Evolutionary conservation across 2,797 vertebrate genomes (phyloP), one percentile per base, ranked within the genome.

Genomic region (Mycteria americana): DNA sequence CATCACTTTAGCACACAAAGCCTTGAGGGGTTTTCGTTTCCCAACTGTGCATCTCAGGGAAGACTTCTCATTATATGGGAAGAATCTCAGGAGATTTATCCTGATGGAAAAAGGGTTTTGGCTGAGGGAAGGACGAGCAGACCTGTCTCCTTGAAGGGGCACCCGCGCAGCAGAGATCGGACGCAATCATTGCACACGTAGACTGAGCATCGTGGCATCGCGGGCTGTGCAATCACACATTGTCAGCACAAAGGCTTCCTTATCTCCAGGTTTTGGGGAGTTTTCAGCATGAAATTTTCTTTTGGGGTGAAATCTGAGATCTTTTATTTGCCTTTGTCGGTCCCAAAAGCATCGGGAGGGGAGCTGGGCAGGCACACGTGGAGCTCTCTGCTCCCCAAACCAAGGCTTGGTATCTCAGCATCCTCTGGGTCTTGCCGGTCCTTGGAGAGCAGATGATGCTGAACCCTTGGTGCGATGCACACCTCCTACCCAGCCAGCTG

Each of bases 141-240:
- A 64, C 41, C 23, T 37, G 50, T 24, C 17, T 63, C 31, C 43
- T 76, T 46, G 51, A 18, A 59, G n/a, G 18, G 13, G 4, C 6
- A 31, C 6, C 6, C 4, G 2, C 3, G 2, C 25, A 21, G 75
- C 74, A 88, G 57, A 53, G 85, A 41, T 43, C 63, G 22, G 25
- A 22, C 46, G 18, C 13, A 22, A 7, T 35, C 39, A 5, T 35
- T 25, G 1, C 70, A 41, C 3, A 0, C 13, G 2, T 17, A 43
- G 27, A 6, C 30, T 30, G 54, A 63, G 25, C 37, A 56, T 13
- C 0, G 3, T 15, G 39, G 30, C 57, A 48, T 30, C 18, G 30
- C 25, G 2, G 0, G 25, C 37, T 56, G 37, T 22, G 45, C 75
- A 85, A 85, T 73, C 50, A 23, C 25, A 56, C 2, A 2, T 2